Evolutionary conservation across 2,113 vertebrate species (phyloP).

Genomic region (Mastomys coucha): DNA sequence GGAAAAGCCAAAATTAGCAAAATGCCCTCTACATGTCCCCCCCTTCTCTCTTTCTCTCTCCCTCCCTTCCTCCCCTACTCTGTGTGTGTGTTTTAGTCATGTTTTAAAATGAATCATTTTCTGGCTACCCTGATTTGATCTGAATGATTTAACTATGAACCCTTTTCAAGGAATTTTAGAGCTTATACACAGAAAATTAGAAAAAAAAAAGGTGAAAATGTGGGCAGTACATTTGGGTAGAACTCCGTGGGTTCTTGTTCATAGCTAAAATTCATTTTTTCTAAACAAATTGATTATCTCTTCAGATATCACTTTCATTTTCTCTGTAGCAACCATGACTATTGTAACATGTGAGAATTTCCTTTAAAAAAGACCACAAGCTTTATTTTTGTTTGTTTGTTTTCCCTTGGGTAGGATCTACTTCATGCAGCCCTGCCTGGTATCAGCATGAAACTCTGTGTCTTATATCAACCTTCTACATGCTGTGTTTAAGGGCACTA

Average conservation of each 20-base stretch:
- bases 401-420: background rate
- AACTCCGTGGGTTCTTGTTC: background rate
- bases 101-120: slow-evolving; percentile 39
- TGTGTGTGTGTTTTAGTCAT: slow-evolving; percentile 1
- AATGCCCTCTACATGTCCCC: background rate
- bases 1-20: slow-evolving; percentile 55
- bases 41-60: too few species aligned
- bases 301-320: background rate
- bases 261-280: slow-evolving; percentile 17
- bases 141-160: slow-evolving; percentile 39
- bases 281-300: background rate
- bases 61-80: too few species aligned
- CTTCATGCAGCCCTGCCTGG: background rate
- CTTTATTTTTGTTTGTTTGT: background rate
- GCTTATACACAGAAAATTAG: background rate
- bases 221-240: background rate
- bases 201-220: slow-evolving; percentile 10
- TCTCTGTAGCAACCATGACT: background rate
- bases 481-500: background rate
- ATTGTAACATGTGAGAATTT: background rate
- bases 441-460: background rate
- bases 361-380: background rate
- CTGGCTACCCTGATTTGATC: slow-evolving; percentile 42
- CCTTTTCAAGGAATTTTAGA: slow-evolving; percentile 42
- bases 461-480: background rate